Evolutionary conservation across 2,888 invertebrate species (phyloP).

Genomic region (Acleris holmiana): DNA sequence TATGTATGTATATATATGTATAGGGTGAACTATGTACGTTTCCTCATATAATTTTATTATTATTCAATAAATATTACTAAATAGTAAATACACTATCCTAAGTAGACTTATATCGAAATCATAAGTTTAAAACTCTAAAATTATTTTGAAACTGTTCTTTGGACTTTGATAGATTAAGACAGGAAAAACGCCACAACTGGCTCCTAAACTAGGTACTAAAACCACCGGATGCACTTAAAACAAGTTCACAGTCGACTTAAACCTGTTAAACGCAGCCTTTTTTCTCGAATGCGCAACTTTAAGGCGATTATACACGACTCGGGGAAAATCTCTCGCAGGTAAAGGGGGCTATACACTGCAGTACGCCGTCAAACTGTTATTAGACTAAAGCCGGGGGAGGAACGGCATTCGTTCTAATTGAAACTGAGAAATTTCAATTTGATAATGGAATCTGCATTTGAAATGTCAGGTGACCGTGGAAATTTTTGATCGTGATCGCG

Average conservation of each 20-base stretch:
- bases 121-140: too few species aligned
- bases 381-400: constrained; percentile 48
- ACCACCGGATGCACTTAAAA: constrained; percentile 20
- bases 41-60: too few species aligned
- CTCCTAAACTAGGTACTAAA: constrained; percentile 5
- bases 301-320: constrained; percentile 43
- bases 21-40: too few species aligned
- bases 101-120: too few species aligned
- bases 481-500: constrained; percentile 17
- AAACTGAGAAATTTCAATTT: constrained; percentile 53
- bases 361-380: constrained; percentile 55
- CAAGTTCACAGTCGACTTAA: background rate
- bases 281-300: constrained; percentile 31
- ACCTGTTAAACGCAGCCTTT: constrained; percentile 23
- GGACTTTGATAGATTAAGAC: too few species aligned
- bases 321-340: constrained; percentile 46
- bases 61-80: too few species aligned
- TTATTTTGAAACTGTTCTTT: too few species aligned
- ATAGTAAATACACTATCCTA: too few species aligned
- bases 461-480: constrained; percentile 39
- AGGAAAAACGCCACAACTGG: background rate
- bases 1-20: too few species aligned
- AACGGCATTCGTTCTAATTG: constrained; percentile 56
- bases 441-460: constrained; percentile 45
- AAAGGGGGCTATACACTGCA: constrained; percentile 37